Evolutionary conservation across 2,888 invertebrate species (phyloP), one percentile per base, ranked within the genome.

Genomic region (Byasa hedistus): DNA sequence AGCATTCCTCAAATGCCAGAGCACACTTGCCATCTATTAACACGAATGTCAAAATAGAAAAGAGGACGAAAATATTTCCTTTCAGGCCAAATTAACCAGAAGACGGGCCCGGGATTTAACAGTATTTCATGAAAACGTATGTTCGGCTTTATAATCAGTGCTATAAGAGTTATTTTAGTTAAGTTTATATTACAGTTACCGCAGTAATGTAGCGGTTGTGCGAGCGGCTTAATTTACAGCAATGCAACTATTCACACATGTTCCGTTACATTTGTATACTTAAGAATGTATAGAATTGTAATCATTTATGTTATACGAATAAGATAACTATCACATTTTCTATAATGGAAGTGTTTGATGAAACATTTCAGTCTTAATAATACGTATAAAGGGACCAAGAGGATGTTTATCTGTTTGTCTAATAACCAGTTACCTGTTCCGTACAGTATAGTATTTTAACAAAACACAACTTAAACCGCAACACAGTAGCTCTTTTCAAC

Each of bases 31-130:
- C 81, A 71, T 73, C 89, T 80, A 88, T 89, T 89, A 89, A 87
- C 89, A 85, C 81, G 77, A 84, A 88, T 86, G 89, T 90, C 89
- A 89, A 88, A 90, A 88, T 87, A 88, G 83, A 82, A 84, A 82
- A 76, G 78, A 75, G 70, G 78, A 77, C 57, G 60, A 75, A 85
- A 85, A 88, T 84, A 85, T 85, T 83, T 83, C 80, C 79, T 80
- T 80, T 75, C 78, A 73, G 68, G 73, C 72, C 78, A 81, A 83
- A 86, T 82, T 83, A 84, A 82, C 78, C 78, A 76, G 58, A 36
- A 39, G 58, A 65, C 55, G 57, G 52, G 21, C 51, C 19, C 17
- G 44, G 36, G 48, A 56, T 32, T 61, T 39, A 57, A 44, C 57
- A 61, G 56, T 64, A 21, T 22, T 5, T 24, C n/a, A 17, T 7